Evolutionary conservation across 2,797 vertebrate genomes (phyloP), one percentile per base, ranked within the genome.

Genomic region (Pelodytes ibericus): DNA sequence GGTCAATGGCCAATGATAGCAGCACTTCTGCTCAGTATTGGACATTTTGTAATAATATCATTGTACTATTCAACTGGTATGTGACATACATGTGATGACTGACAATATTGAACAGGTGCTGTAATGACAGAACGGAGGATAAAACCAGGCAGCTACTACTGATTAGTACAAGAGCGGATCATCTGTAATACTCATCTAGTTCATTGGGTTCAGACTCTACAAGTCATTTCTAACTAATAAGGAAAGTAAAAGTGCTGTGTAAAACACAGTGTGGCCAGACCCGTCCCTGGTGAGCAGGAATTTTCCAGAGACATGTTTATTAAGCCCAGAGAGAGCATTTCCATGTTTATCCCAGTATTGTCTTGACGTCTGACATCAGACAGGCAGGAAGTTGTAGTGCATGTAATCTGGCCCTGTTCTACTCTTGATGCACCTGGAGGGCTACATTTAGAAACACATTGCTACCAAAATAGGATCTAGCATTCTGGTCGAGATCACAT

Each of bases 321-420:
- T 62, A 44, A 58, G 63, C 57, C 24, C 20, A 26, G 2, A 3
- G 47, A 56, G 33, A 25, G 44, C 26, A 20, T 29, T 59, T 74
- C 64, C 76, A 20, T 74, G 57, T 79, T 79, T 74, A 69, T 79
- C 71, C 31, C 27, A 29, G 47, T 41, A 73, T 61, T 73, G 76
- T 79, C 70, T 68, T 63, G 56, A 53, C 39, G 76, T 72, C 76
- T 72, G 20, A 67, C 68, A 24, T 3, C 63, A 68, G 70, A 73
- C 63, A 44, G 41, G 58, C 64, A 73, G 77, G 77, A 79, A 74
- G 71, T 69, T 69, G 71, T 79, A 69, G 71, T 79, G 71, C 69
- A 79, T 47, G 30, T 62, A 73, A 68, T 62, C 15, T 62, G 70
- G 33, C 77, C 20, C 3, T 24, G 22, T 58, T 69, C 59, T 72